phyloP scores from a whole-genome alignment of 1,140 invertebrate species.

The Caenorhabditis tropicalis region DNA sequence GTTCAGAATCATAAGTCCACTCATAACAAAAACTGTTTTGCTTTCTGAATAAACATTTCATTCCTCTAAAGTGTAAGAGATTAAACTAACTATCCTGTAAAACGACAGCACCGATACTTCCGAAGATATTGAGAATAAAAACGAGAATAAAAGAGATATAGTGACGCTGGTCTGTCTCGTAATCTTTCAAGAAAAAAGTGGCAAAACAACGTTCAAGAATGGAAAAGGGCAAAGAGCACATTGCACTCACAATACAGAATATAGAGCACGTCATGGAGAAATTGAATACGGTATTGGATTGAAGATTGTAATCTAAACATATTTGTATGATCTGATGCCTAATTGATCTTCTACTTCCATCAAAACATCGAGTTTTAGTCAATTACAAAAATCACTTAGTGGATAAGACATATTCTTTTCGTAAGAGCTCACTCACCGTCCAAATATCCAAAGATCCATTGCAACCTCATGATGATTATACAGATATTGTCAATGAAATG shows the following conservation, averaged over 20 bases:
- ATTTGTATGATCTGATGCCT: too few relatives aligned
- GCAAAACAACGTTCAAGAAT: constrained; percentile 9
- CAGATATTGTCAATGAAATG: background rate
- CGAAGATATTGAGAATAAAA: background rate
- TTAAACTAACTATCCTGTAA: background rate
- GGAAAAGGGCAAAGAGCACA: background rate
- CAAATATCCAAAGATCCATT: background rate
- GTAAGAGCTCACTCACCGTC: too few relatives aligned
- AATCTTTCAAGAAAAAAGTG: background rate
- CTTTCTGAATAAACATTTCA: background rate
- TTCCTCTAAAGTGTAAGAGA: background rate
- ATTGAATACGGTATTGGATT: background rate
- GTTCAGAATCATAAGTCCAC: background rate
- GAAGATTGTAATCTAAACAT: background rate
- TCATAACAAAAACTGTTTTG: background rate
- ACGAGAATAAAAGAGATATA: background rate
- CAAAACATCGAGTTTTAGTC: too few relatives aligned
- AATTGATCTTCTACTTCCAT: too few relatives aligned
- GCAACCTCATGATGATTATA: background rate
- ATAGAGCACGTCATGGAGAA: background rate
- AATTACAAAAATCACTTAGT: too few relatives aligned
- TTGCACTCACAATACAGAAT: background rate
- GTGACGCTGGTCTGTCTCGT: background rate
- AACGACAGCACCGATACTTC: background rate
- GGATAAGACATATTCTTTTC: too few relatives aligned